phyloP scores from a whole-genome alignment of 2,888 invertebrate species.

The Cephus spinipes region DNA sequence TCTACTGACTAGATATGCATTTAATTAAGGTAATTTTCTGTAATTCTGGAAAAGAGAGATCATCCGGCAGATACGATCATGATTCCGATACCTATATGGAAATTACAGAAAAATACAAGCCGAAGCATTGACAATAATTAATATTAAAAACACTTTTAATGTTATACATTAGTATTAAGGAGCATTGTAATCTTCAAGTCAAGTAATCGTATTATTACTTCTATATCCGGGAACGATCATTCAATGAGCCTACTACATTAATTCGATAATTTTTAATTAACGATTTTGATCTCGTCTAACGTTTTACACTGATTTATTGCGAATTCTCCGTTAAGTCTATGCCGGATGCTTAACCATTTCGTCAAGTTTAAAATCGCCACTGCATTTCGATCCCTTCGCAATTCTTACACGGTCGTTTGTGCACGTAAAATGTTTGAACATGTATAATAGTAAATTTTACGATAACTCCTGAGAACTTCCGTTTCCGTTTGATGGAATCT shows the following conservation, averaged over 20 bases:
- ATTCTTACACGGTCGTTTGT: too few relatives aligned
- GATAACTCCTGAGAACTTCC: too few relatives aligned
- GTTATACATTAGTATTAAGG: constrained; percentile 8
- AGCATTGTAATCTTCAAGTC: constrained; percentile 10
- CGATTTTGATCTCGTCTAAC: neutral
- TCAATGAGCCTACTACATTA: neutral
- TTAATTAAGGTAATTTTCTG: constrained; percentile 21
- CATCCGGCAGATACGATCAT: neutral
- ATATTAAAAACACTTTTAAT: constrained; percentile 24
- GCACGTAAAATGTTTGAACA: too few relatives aligned
- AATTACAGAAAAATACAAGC: constrained; percentile 23
- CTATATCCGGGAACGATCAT: neutral
- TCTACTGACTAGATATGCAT: constrained; percentile 22
- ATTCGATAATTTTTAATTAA: neutral
- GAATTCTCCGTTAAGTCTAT: neutral
- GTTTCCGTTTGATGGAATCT: too few relatives aligned
- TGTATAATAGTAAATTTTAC: too few relatives aligned
- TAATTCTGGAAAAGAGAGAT: constrained; percentile 4
- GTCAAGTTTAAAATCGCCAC: neutral
- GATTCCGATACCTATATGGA: neutral
- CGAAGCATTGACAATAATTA: constrained; percentile 39
- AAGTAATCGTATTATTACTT: neutral
- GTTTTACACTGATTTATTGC: neutral
- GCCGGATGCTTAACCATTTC: neutral
- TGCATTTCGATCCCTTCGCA: neutral